Conservation (phyloP, 2,888 invertebrate species). For the Thysanoteuthis rhombus region DNA sequence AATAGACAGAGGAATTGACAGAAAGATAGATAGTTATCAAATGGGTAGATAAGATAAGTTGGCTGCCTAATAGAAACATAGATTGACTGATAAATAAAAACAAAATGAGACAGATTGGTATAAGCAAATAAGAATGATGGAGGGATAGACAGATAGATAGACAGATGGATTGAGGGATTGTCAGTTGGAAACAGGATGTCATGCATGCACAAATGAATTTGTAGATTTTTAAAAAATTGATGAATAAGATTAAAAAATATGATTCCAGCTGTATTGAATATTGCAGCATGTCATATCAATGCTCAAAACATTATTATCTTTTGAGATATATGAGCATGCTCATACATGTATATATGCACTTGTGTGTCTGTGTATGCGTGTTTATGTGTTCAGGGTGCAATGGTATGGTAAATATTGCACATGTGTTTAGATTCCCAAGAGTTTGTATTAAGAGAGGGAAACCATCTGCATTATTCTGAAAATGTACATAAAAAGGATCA, state of each 20-base stretch:
- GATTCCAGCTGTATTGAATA: neutral
- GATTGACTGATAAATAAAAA: too few species aligned
- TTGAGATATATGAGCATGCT: neutral
- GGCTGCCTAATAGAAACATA: too few species aligned
- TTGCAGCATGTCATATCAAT: neutral
- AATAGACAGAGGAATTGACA: too few species aligned
- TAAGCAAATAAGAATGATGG: too few species aligned
- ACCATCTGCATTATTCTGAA: neutral
- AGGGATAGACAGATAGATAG: neutral
- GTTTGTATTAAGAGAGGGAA: neutral
- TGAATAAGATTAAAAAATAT: neutral
- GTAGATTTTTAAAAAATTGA: neutral
- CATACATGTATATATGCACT: neutral
- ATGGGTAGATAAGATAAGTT: too few species aligned
- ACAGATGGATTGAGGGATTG: neutral
- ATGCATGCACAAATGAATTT: neutral
- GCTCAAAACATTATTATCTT: neutral
- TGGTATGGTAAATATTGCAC: too few species aligned
- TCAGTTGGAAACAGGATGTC: neutral
- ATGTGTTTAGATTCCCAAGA: neutral
- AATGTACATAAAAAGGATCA: neutral
- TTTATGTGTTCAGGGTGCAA: neutral
- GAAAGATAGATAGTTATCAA: too few species aligned
- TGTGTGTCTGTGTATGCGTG: neutral
- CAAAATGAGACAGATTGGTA: too few species aligned